Percentiles rank a stretch among this genome's conserved stretches.
phyloP scores from a whole-genome alignment of 2,797 vertebrate species.

The Clamator glandarius region DNA sequence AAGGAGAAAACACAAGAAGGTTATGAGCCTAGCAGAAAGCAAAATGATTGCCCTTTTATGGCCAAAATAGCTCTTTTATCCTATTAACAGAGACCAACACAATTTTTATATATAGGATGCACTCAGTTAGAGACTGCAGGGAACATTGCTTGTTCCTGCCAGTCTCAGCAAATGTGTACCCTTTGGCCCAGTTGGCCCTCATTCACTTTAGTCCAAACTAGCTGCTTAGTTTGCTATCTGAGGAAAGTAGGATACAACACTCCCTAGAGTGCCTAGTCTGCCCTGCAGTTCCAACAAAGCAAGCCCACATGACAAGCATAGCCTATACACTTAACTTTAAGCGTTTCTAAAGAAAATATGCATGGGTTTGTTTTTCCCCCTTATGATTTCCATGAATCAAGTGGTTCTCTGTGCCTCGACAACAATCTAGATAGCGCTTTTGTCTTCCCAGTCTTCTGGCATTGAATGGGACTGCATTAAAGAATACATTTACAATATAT shows the following conservation, averaged over 20 bases:
- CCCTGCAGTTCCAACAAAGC: neutral
- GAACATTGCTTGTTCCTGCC: neutral
- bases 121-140: neutral
- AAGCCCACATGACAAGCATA: neutral
- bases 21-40: neutral
- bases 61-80: neutral
- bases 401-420: neutral
- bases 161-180: accelerated
- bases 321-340: neutral
- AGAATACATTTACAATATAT: neutral
- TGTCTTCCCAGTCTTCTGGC: neutral
- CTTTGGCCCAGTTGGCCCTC: neutral
- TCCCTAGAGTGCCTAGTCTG: neutral
- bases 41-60: neutral
- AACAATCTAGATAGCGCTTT: neutral
- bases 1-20: neutral
- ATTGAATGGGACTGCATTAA: neutral
- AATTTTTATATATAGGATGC: neutral
- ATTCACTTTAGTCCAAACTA: neutral
- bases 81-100: neutral
- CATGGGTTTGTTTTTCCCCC: neutral
- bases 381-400: neutral
- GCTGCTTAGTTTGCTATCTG: neutral
- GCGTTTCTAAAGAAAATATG: neutral
- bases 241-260: neutral